Evolutionary conservation across 2,113 vertebrate species (phyloP).

Genomic region (Cariama cristata): DNA sequence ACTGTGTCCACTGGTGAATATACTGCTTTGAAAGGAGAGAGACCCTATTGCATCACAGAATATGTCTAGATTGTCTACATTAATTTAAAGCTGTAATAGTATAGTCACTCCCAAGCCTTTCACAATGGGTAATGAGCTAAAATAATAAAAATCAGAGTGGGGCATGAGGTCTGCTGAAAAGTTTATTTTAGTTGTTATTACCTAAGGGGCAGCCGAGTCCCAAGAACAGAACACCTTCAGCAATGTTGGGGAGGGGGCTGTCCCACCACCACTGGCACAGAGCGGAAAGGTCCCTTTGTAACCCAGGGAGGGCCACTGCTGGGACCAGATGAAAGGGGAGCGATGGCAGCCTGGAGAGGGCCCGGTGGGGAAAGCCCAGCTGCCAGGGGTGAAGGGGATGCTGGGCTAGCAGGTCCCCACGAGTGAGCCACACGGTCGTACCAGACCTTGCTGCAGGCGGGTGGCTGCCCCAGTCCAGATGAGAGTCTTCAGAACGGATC

Average conservation of each 20-base stretch:
- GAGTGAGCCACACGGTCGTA: accelerated
- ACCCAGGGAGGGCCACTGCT: neutral
- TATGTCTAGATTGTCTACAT: neutral
- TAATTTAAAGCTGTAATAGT: neutral
- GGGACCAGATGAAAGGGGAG: neutral
- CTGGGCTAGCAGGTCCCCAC: neutral
- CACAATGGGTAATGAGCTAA: neutral
- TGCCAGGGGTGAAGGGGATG: neutral
- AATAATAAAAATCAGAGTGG: neutral
- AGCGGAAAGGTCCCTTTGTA: neutral
- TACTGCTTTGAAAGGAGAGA: neutral
- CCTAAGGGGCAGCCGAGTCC: neutral
- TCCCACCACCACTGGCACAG: neutral
- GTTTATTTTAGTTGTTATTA: neutral
- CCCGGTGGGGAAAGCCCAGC: neutral
- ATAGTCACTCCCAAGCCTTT: neutral
- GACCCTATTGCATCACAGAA: neutral
- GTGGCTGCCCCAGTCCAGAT: neutral
- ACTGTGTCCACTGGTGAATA: neutral
- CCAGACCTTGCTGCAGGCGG: neutral
- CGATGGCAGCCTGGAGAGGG: neutral
- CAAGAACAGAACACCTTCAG: neutral
- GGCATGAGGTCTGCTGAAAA: neutral
- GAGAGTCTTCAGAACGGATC: neutral
- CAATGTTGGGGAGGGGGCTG: neutral